Percentiles rank a stretch among this genome's conserved stretches.
Evolutionary conservation across 2,797 vertebrate species (phyloP).

Genomic region (Picus viridis): DNA sequence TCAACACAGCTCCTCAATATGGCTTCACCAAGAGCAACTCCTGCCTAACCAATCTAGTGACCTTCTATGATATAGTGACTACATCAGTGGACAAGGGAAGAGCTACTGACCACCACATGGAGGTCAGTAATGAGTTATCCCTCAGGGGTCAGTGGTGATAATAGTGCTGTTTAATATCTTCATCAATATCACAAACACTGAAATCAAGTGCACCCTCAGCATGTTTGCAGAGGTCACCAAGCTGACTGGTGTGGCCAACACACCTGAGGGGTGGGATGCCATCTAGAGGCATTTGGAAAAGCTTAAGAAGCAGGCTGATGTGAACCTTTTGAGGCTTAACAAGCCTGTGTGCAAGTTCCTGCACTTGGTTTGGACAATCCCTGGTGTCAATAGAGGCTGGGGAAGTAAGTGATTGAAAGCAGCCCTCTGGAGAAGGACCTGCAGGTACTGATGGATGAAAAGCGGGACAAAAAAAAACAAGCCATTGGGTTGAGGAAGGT

Average conservation of each 20-base stretch:
- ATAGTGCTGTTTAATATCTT: not conserved
- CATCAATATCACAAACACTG: not conserved
- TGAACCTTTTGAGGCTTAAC: not conserved
- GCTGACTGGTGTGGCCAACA: not conserved
- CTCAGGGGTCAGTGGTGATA: not conserved
- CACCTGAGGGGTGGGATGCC: not conserved
- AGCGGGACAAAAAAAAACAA: not conserved
- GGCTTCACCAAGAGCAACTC: too few species aligned
- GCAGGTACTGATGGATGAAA: too few species aligned
- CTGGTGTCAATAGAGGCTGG: too few species aligned
- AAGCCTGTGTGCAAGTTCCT: too few species aligned
- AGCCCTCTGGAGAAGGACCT: too few species aligned
- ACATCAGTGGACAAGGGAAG: too few species aligned
- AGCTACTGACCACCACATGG: not conserved
- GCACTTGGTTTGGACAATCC: too few species aligned
- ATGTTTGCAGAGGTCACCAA: not conserved
- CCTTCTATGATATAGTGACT: too few species aligned
- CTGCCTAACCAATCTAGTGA: too few species aligned
- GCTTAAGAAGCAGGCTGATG: not conserved
- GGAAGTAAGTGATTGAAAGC: too few species aligned
- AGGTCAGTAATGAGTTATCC: not conserved
- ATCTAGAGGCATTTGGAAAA: not conserved
- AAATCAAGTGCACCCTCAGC: not conserved
- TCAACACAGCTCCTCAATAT: too few species aligned
- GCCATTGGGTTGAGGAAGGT: not conserved